Evolutionary conservation across 2,113 vertebrate genomes (phyloP), one percentile per base, ranked within the genome.

Genomic region (Sinocyclocheilus maitianheensis): DNA sequence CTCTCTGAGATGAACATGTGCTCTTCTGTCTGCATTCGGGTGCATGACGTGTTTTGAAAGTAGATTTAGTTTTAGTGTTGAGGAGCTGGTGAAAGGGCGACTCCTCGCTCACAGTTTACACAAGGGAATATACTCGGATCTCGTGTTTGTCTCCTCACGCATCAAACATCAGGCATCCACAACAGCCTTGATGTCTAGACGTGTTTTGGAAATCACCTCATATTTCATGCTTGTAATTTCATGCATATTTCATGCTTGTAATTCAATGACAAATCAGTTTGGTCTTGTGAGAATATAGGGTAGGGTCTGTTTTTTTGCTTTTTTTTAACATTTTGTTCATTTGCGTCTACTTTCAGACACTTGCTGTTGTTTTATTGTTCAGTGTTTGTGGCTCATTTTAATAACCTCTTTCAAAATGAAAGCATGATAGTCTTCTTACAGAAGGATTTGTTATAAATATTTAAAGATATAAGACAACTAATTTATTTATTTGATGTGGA

Each of bases 361-460:
- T 20, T 20, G 1, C 34, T 30, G 11, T 67, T 69, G n/a, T 67
- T 69, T 83, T 71, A 34, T 77, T 78, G 16, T 85, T 5, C 69
- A 55, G 37, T 37, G n/a, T 26, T 63, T 77, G 63, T n/a, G 22
- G 51, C 5, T 86, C 69, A 62, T 77, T 72, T 65, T 87, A 22
- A 87, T 77, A 18, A 69, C 86, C 84, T 93, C 90, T 93, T 94
- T 94, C 92, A 93, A 92, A 92, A 80, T 94, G 90, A 94, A 93
- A 92, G 91, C 51, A n/a, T 81, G 69, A 30, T 24, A 58, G 83
- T 88, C 90, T 93, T 94, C 92, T 94, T 92, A 90, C 85, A 93
- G 92, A 93, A 92, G 92, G 46, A 74, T 83, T 55, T 75, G 77
- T 86, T 82, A 5, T 81, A 85, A 51, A 83, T 84, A 81, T 82